A percentile compares a stretch with the other conserved stretches of the same genome.
phyloP scores from a whole-genome alignment of 2,888 invertebrate genomes.

The Ctenicera cuprea region DNA sequence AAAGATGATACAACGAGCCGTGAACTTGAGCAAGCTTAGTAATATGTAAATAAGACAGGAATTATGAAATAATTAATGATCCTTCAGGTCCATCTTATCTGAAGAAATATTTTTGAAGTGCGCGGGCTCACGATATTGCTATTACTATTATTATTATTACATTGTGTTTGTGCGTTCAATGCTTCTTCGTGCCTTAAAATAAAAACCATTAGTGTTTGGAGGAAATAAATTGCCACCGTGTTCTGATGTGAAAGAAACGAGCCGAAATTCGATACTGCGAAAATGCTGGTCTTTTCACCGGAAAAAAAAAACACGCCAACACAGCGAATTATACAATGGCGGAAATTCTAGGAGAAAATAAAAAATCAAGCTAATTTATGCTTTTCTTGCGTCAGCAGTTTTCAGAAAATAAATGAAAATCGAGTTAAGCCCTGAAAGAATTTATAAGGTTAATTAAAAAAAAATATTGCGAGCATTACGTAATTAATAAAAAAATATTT shows the following conservation, averaged over 20 bases:
- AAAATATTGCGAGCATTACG: no score
- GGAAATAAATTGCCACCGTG: conserved; percentile 25
- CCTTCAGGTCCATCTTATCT: conserved; percentile 29
- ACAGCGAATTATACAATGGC: conserved; percentile 6
- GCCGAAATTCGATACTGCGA: conserved; percentile 20
- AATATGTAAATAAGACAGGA: conserved; percentile 43
- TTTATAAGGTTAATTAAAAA: no score
- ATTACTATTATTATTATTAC: neutral
- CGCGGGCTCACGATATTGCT: neutral
- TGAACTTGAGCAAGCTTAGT: conserved; percentile 37
- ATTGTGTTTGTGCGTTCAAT: neutral
- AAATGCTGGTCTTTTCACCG: conserved; percentile 5
- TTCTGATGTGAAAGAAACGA: conserved; percentile 26
- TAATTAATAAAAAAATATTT: no score
- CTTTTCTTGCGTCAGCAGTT: no score
- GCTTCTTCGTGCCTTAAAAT: neutral
- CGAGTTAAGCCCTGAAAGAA: no score
- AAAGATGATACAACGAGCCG: conserved; percentile 37
- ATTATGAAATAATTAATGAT: conserved; percentile 42
- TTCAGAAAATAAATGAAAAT: no score
- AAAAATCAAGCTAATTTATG: no score
- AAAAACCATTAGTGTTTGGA: conserved; percentile 15
- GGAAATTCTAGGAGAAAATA: neutral
- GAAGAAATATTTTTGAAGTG: conserved; percentile 10
- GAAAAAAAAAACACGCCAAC: conserved; percentile 13